Conservation (phyloP, 2,797 vertebrate species). For the Prionace glauca region DNA sequence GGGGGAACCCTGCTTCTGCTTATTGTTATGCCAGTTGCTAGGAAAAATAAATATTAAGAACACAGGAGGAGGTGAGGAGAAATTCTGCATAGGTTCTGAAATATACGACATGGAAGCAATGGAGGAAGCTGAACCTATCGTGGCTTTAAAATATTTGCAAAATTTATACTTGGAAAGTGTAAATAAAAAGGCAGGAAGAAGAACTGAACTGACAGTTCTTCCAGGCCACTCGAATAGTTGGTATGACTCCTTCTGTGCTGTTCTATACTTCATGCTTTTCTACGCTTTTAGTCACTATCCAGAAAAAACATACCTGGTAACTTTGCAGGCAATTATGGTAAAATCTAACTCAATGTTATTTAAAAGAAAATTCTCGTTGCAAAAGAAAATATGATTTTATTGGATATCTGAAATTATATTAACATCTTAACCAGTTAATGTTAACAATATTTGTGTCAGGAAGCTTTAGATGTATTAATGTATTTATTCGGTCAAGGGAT, state of each 20-base stretch:
- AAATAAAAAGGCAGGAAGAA: background rate
- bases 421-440: background rate
- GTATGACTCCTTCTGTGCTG: background rate
- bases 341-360: background rate
- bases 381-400: background rate
- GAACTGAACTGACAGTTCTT: background rate
- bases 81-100: background rate
- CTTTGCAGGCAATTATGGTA: background rate
- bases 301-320: background rate
- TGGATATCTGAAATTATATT: background rate
- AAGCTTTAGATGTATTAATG: constrained; percentile 15
- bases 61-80: background rate
- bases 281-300: background rate
- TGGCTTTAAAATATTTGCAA: background rate
- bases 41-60: background rate
- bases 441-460: background rate
- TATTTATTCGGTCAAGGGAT: background rate
- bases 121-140: background rate
- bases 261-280: background rate
- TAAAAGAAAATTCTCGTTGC: background rate
- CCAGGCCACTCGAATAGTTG: background rate
- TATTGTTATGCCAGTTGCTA: background rate
- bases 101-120: background rate
- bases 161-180: background rate
- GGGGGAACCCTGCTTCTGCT: background rate